A percentile compares a stretch with the other conserved stretches of the same genome.
These are phyloP conservation scores for Dasypogon diadema DNA, from an alignment of 2,888 invertebrate species.

Conservation along the genomic window DNA sequence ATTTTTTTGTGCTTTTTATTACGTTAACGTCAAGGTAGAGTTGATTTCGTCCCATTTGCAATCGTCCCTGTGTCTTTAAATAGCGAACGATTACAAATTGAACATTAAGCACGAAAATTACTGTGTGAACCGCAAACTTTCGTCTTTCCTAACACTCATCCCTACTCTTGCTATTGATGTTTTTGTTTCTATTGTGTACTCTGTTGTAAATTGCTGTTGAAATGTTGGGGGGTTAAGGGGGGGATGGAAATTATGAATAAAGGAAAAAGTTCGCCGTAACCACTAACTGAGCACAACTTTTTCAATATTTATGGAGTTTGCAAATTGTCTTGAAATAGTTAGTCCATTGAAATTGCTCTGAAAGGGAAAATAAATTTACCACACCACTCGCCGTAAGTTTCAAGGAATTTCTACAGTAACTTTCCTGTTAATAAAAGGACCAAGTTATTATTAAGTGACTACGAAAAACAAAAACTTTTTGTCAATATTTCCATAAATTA, in stretches of 20 bases:
- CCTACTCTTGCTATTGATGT: too few species aligned
- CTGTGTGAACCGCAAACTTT: too few species aligned
- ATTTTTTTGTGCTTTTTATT: constrained; percentile 25
- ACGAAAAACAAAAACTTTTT: too few species aligned
- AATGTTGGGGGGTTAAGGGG: too few species aligned
- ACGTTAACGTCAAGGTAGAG: constrained; percentile 7
- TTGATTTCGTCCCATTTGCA: constrained; percentile 12
- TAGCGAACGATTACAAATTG: not conserved
- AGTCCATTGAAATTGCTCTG: constrained; percentile 7
- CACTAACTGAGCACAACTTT: not conserved
- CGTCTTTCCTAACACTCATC: not conserved
- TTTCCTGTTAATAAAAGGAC: not conserved
- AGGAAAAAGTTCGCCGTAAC: not conserved
- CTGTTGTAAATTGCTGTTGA: not conserved
- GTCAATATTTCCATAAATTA: too few species aligned
- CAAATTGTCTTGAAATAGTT: constrained; percentile 38
- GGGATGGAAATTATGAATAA: not conserved
- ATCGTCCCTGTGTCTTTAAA: constrained; percentile 31
- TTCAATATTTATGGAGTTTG: constrained; percentile 41
- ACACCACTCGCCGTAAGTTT: not conserved
- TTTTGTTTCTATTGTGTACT: not conserved
- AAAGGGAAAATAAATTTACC: constrained; percentile 6
- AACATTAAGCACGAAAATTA: not conserved
- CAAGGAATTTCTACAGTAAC: not conserved
- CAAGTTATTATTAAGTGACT: not conserved